These are phyloP conservation scores for Cataglyphis rosenhaueri DNA, from an alignment of 2,888 invertebrate species.

Conservation along the genomic window DNA sequence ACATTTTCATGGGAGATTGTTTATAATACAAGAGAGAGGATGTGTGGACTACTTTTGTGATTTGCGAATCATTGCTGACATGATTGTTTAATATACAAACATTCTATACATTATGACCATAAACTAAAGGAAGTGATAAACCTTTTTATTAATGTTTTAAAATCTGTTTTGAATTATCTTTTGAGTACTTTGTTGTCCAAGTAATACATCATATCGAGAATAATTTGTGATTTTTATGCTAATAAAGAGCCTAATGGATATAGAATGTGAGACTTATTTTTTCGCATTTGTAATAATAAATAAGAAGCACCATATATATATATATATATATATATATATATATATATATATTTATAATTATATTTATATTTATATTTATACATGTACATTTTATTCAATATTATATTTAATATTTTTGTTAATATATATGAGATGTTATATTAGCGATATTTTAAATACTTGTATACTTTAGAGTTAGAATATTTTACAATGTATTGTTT, in stretches of 20 bases:
- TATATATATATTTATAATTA: too few species aligned
- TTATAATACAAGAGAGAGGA: conserved; percentile 81
- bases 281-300: not conserved
- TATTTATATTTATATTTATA: too few species aligned
- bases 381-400: too few species aligned
- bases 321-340: too few species aligned
- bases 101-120: conserved; percentile 61
- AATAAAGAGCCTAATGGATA: not conserved
- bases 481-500: too few species aligned
- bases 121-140: conserved; percentile 55
- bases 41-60: conserved; percentile 79
- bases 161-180: not conserved
- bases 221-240: not conserved
- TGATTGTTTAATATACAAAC: conserved; percentile 61
- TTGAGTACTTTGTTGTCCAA: not conserved
- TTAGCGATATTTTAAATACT: too few species aligned
- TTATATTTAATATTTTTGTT: too few species aligned
- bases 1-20: conserved; percentile 83
- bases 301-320: not conserved
- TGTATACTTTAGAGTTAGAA: too few species aligned
- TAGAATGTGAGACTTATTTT: not conserved
- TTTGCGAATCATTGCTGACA: conserved; percentile 55
- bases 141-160: conserved; percentile 7
- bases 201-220: not conserved
- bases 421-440: too few species aligned